phyloP scores from a whole-genome alignment of 2,888 invertebrate genomes.

The Digitonthophagus gazella region DNA sequence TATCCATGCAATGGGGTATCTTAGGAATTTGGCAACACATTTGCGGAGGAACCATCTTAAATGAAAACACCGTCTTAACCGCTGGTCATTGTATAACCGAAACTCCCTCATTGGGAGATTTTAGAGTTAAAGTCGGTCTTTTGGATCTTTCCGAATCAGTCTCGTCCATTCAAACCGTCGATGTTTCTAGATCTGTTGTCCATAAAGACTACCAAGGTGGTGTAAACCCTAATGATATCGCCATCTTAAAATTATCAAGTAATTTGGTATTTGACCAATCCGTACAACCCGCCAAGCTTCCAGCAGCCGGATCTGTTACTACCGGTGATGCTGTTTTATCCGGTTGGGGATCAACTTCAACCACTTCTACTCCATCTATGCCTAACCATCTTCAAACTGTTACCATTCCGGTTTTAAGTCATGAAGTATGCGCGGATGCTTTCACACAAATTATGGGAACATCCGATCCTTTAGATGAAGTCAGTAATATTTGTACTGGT shows the following conservation, averaged over 20 bases:
- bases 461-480: slow-evolving; percentile 20
- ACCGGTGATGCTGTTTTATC: slow-evolving; percentile 45
- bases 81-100: slow-evolving; percentile 49
- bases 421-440: slow-evolving; percentile 24
- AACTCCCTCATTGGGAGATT: slow-evolving; percentile 29
- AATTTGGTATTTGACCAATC: slow-evolving; percentile 41
- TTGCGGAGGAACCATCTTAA: slow-evolving; percentile 51
- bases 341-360: slow-evolving; percentile 53
- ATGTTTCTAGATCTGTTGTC: slow-evolving; percentile 32
- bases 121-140: slow-evolving; percentile 37
- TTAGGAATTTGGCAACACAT: slow-evolving; percentile 42
- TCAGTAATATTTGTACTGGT: slow-evolving; percentile 57
- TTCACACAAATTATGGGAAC: slow-evolving; percentile 23
- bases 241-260: slow-evolving; percentile 49
- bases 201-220: slow-evolving; percentile 37
- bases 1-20: slow-evolving; percentile 43
- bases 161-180: slow-evolving; percentile 30
- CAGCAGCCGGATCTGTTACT: slow-evolving; percentile 37
- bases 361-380: slow-evolving; percentile 22
- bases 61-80: slow-evolving; percentile 43
- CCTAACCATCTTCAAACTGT: slow-evolving; percentile 27
- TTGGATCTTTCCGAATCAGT: slow-evolving; percentile 33
- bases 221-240: slow-evolving; percentile 53
- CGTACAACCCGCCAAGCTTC: slow-evolving; percentile 47
- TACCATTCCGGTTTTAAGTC: slow-evolving; percentile 16